phyloP scores from a whole-genome alignment of 1,140 invertebrate genomes.

The Aculops lycopersici region DNA sequence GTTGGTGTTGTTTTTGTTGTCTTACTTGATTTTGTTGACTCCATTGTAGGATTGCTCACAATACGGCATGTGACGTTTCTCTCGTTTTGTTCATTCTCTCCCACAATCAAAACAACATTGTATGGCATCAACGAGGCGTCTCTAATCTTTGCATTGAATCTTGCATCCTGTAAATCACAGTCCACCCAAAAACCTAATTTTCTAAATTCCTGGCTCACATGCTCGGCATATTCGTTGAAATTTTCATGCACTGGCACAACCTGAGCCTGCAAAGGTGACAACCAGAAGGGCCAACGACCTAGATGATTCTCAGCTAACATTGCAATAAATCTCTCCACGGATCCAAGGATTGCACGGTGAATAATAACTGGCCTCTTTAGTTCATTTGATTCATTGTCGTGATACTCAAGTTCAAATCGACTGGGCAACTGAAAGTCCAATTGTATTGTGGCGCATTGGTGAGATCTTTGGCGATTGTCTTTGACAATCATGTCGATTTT shows the following conservation, averaged over 20 bases:
- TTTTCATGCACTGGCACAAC: conserved; percentile 54
- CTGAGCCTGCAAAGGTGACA: conserved; percentile 72
- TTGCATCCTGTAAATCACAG: conserved; percentile 60
- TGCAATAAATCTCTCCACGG: conserved; percentile 89
- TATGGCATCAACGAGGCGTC: conserved; percentile 91
- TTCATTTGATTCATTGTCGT: conserved; percentile 54
- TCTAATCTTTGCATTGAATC: conserved; percentile 86
- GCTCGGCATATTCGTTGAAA: conserved; percentile 47
- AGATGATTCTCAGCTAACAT: conserved; percentile 84
- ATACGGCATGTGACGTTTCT: conserved; percentile 86
- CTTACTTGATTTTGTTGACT: conserved; percentile 46
- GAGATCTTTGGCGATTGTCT: conserved; percentile 55
- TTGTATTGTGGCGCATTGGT: conserved; percentile 94
- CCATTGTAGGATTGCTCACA: conserved; percentile 78
- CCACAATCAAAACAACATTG: conserved; percentile 94
- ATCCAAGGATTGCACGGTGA: conserved; percentile 80
- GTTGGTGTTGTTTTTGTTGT: conserved; percentile 53
- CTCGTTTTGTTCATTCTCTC: conserved; percentile 62
- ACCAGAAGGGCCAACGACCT: conserved; percentile 97
- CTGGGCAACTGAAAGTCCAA: conserved; percentile 87
- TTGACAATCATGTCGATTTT: conserved; percentile 93
- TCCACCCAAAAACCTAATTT: conserved; percentile 65
- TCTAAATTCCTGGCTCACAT: conserved; percentile 34
- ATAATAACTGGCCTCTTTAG: conserved; percentile 83
- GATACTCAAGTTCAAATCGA: conserved; percentile 51